These are phyloP conservation scores for Dreissena rostriformis DNA, from an alignment of 1,140 invertebrate genomes.

Conservation along the genomic window DNA sequence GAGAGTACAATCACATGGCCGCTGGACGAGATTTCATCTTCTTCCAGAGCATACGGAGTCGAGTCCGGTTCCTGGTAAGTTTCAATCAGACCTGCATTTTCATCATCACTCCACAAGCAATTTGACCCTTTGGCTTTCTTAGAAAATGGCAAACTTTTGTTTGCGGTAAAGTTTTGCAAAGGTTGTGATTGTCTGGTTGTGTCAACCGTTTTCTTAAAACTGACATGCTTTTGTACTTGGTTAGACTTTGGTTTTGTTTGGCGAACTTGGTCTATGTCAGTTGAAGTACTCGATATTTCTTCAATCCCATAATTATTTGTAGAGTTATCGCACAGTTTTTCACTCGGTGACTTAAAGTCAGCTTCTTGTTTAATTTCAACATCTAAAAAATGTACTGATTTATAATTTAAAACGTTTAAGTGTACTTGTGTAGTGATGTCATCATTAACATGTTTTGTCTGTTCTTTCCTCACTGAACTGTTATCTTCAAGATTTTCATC, in stretches of 20 bases:
- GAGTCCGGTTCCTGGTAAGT: conserved; percentile 43
- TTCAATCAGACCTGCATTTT: conserved; percentile 35
- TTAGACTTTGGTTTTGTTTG: background rate
- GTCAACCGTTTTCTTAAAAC: background rate
- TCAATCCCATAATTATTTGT: background rate
- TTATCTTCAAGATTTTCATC: background rate
- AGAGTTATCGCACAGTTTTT: background rate
- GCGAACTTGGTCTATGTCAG: background rate
- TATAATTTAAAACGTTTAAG: too few relatives aligned
- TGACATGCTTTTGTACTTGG: background rate
- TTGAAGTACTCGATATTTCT: background rate
- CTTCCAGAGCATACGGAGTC: conserved; percentile 12
- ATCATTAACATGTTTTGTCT: background rate
- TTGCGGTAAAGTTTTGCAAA: background rate
- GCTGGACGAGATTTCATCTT: conserved; percentile 19
- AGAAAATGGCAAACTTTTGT: background rate
- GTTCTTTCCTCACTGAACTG: background rate
- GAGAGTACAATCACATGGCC: conserved; percentile 40
- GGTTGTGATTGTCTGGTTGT: background rate
- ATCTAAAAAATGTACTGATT: too few relatives aligned
- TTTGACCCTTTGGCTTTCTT: background rate
- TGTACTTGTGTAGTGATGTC: background rate
- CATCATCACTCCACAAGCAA: conserved; percentile 17
- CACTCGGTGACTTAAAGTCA: background rate
- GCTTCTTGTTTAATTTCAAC: too few relatives aligned